Percentiles rank a stretch among this genome's conserved stretches.
These are phyloP conservation scores for Azorinus chamasolen DNA, from an alignment of 2,888 invertebrate genomes.

Conservation along the genomic window DNA sequence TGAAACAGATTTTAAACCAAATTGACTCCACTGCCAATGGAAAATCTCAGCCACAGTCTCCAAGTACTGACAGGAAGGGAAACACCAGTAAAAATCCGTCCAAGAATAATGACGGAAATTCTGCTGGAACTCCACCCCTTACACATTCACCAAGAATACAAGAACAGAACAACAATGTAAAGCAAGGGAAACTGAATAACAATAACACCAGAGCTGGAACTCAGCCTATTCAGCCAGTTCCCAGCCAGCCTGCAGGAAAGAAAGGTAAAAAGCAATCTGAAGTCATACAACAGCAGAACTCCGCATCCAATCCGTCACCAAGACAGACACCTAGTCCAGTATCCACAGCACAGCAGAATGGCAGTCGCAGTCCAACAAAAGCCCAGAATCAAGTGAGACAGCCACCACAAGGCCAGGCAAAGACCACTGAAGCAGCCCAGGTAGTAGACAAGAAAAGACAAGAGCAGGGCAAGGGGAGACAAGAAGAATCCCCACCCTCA, in stretches of 20 bases:
- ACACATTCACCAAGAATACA: constrained; percentile 16
- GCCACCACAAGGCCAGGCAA: constrained; percentile 65
- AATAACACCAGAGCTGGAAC: constrained; percentile 22
- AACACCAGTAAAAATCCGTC: too few species aligned
- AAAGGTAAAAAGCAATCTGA: constrained; percentile 19
- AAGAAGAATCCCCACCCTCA: constrained; percentile 57
- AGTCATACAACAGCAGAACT: constrained; percentile 3
- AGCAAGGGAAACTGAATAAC: constrained; percentile 10
- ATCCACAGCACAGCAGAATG: constrained; percentile 18
- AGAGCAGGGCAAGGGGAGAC: constrained; percentile 39
- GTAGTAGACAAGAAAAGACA: constrained; percentile 25
- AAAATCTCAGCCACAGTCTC: too few species aligned
- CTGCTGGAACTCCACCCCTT: constrained; percentile 9
- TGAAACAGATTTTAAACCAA: too few species aligned
- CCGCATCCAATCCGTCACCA: background rate
- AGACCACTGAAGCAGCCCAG: constrained; percentile 36
- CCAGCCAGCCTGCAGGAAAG: background rate
- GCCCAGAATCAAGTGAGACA: constrained; percentile 44
- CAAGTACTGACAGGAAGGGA: too few species aligned
- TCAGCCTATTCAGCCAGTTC: background rate
- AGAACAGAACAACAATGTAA: constrained; percentile 17
- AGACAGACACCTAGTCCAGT: constrained; percentile 3
- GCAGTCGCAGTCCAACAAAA: constrained; percentile 29
- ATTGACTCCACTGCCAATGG: too few species aligned
- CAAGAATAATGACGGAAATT: too few species aligned